Conservation (phyloP, 2,888 invertebrate species). For the Lomographa bimaculata region DNA sequence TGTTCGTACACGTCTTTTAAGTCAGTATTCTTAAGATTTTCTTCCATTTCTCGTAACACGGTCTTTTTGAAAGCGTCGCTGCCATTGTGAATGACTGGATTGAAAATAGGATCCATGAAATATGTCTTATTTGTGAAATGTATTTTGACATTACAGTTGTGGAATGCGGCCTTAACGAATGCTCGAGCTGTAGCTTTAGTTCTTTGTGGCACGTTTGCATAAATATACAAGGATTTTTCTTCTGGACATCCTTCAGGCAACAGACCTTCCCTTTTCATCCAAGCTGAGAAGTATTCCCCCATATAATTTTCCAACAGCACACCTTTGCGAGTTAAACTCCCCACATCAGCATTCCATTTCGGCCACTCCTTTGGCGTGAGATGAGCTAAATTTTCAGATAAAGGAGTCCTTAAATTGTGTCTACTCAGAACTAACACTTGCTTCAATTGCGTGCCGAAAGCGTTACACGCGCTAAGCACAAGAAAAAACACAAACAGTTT, state of each 20-base stretch:
- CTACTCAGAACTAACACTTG: conserved; percentile 63
- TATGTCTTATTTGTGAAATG: conserved; percentile 41
- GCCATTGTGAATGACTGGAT: conserved; percentile 49
- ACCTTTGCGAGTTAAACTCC: conserved; percentile 61
- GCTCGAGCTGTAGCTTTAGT: conserved; percentile 57
- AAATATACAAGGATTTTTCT: conserved; percentile 46
- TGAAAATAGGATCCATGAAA: conserved; percentile 54
- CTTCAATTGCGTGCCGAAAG: conserved; percentile 21
- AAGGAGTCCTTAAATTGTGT: conserved; percentile 61
- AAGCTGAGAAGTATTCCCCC: conserved; percentile 57
- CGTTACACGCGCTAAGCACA: not conserved
- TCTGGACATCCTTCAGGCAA: conserved; percentile 48
- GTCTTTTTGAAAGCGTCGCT: conserved; percentile 39
- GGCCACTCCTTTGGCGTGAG: conserved; percentile 55
- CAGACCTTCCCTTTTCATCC: conserved; percentile 51
- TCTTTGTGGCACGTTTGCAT: conserved; percentile 59
- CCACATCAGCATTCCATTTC: conserved; percentile 46
- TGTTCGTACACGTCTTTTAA: conserved; percentile 44
- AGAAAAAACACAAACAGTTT: conserved; percentile 3
- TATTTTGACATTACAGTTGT: conserved; percentile 49
- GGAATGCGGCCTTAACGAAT: conserved; percentile 56
- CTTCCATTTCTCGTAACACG: conserved; percentile 48
- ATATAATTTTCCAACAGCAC: conserved; percentile 56
- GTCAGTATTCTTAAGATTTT: conserved; percentile 42
- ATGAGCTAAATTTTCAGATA: conserved; percentile 42